Conservation (phyloP, 2,888 invertebrate species). For the Argyresthia goedartella region DNA sequence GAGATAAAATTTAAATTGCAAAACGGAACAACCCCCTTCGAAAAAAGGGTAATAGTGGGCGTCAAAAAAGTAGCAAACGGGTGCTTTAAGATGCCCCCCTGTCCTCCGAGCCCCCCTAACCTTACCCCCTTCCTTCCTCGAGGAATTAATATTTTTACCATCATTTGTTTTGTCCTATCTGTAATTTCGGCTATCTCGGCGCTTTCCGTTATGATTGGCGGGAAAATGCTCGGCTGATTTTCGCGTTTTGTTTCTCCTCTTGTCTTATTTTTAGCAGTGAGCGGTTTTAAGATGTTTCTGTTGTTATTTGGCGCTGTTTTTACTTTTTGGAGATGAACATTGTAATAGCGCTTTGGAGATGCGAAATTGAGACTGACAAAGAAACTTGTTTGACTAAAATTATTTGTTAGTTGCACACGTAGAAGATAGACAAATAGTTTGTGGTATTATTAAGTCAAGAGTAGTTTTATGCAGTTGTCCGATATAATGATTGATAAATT, state of each 20-base stretch:
- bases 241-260: background rate
- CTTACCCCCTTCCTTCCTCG: constrained; percentile 19
- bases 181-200: constrained; percentile 1
- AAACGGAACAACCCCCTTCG: constrained; percentile 37
- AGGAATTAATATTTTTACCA: constrained; percentile 29
- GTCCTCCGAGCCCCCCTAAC: no score
- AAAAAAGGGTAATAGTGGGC: constrained; percentile 56
- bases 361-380: no score
- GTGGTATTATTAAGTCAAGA: no score
- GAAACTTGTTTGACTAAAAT: no score
- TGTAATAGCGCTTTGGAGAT: background rate
- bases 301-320: no score
- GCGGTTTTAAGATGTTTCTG: background rate
- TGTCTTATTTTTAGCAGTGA: background rate
- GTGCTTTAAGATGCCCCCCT: no score
- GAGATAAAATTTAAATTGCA: constrained; percentile 67
- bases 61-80: constrained; percentile 45
- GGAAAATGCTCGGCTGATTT: background rate
- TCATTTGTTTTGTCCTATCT: constrained; percentile 38
- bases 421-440: no score
- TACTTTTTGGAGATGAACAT: no score
- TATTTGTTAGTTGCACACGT: no score
- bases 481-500: no score
- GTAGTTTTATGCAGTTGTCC: no score
- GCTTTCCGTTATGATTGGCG: background rate